Percentiles rank a stretch among this genome's conserved stretches.
Evolutionary conservation across 2,797 vertebrate genomes (phyloP).

Genomic region (Pipistrellus pygmaeus): DNA sequence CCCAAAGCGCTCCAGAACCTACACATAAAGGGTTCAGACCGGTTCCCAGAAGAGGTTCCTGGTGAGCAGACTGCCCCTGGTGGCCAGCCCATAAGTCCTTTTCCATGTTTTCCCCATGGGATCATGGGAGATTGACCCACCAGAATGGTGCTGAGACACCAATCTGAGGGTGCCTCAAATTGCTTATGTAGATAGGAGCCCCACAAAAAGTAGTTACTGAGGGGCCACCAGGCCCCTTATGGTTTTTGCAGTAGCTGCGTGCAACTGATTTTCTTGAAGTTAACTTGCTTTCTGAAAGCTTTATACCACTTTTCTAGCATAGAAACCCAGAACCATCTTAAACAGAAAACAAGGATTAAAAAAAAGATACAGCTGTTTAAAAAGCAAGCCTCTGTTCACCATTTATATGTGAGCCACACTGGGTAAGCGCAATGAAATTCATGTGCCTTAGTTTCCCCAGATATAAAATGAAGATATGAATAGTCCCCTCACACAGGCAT

Average conservation of each 20-base stretch:
- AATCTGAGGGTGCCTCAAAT: background rate
- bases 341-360: background rate
- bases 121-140: background rate
- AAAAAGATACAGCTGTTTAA: background rate
- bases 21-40: background rate
- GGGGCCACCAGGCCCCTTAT: accelerated
- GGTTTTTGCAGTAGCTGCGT: accelerated
- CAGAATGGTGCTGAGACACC: background rate
- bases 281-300: background rate
- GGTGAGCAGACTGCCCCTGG: background rate
- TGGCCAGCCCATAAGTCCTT: background rate
- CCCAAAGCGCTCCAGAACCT: background rate
- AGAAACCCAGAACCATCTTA: background rate
- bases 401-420: background rate
- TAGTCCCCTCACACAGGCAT: background rate
- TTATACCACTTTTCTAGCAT: background rate
- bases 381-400: background rate
- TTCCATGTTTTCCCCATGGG: background rate
- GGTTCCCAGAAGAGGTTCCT: background rate
- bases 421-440: background rate
- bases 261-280: background rate
- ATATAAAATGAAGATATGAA: background rate
- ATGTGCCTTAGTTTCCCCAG: background rate
- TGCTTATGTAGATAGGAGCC: background rate
- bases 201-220: background rate